Base-by-base conservation (phyloP, 2,113 vertebrate species). In the Saguinus imperator region DNA sequence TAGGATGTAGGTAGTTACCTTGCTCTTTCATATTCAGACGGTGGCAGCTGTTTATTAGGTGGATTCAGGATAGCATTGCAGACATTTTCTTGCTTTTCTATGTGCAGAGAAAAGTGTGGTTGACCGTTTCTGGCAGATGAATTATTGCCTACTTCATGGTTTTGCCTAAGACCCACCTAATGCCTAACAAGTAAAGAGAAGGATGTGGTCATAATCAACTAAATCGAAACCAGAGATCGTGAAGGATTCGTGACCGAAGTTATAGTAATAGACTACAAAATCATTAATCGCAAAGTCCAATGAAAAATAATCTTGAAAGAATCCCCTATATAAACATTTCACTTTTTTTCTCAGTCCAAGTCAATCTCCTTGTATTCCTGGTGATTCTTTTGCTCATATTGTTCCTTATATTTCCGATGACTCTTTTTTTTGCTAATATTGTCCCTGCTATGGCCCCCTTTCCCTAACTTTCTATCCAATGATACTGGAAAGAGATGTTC, bases 261-360 rank as follows among this genome's bases (percentile, higher is more conserved):
- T 94, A 73, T 85, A 14, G 35, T 95, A 75, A 75, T 68, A 29
- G 66, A 61, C 43, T 61, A 35, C 23, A 96, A 97, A 92, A 73
- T 72, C 73, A 40, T 88, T 84, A 57, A 84, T 79, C 17, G 50
- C 57, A 92, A 75, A 61, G 25, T 21, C 57, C 14, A 81, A 0
- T 58, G 70, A n/a, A 76, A 82, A 93, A 86, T 92, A 75, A 76
- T 58, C 68, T 82, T 80, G 29, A n/a, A 89, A 66, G 11, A 57
- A 75, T 83, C 1, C 7, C 12, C 52, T 79, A 8, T 81, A 66
- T 14, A 75, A 81, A 58, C 13, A 32, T 37, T 83, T 64, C 50
- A 20, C 57, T 25, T 77, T 61, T 68, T 52, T 82, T 55, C 12
- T 35, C 14, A 58, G 50, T 66, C 61, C n/a, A 75, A 14, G 72